Evolutionary conservation across 2,888 invertebrate genomes (phyloP).

Genomic region (Chromoteleia sp.): DNA sequence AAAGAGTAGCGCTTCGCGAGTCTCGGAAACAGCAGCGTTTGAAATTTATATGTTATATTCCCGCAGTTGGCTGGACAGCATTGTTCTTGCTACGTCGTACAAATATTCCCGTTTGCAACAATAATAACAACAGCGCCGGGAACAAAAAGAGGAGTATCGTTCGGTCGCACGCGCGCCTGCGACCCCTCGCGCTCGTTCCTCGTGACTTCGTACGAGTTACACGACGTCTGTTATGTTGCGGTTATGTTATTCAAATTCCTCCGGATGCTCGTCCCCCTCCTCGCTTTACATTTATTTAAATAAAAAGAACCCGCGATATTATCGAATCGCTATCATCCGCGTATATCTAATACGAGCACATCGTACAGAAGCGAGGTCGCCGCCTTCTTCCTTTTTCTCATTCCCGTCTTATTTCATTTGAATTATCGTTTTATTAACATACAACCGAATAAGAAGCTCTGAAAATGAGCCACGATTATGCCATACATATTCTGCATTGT

Average conservation of each 20-base stretch:
- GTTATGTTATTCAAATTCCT: constrained; percentile 73
- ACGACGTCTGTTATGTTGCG: constrained; percentile 68
- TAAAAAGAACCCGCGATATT: constrained; percentile 75
- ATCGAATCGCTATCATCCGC: constrained; percentile 76
- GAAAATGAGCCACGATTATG: constrained; percentile 59
- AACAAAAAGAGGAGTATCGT: constrained; percentile 47
- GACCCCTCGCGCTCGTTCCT: constrained; percentile 52
- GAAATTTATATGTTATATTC: constrained; percentile 67
- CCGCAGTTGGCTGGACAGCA: constrained; percentile 36
- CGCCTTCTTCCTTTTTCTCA: constrained; percentile 17
- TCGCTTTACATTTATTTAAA: constrained; percentile 69
- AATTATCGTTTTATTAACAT: constrained; percentile 68
- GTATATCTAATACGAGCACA: constrained; percentile 78
- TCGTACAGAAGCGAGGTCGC: constrained; percentile 68
- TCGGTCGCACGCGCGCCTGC: constrained; percentile 50
- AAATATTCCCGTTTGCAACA: constrained; percentile 65
- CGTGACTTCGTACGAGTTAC: constrained; percentile 67
- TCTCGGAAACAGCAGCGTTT: constrained; percentile 12
- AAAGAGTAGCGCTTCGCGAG: constrained; percentile 35
- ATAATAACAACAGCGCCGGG: constrained; percentile 42
- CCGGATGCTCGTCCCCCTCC: constrained; percentile 57
- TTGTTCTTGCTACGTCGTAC: constrained; percentile 55
- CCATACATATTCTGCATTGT: constrained; percentile 26
- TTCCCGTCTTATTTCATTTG: constrained; percentile 57
- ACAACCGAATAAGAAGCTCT: constrained; percentile 47